A percentile compares a stretch with the other conserved stretches of the same genome.
Evolutionary conservation across 2,113 vertebrate genomes (phyloP).

Genomic region (Addax nasomaculatus): DNA sequence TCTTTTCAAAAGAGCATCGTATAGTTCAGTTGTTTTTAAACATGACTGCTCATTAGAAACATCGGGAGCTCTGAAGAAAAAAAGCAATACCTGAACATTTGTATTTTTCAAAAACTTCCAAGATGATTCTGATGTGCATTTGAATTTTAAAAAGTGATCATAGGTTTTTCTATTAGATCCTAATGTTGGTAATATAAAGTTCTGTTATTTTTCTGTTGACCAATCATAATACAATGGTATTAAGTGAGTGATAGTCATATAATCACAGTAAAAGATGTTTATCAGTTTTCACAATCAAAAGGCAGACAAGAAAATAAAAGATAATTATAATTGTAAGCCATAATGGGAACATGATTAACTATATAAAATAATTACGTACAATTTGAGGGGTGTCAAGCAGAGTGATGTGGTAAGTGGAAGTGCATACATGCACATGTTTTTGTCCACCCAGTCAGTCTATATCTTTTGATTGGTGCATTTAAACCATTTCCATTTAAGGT

Average conservation of each 20-base stretch:
- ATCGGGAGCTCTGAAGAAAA: not conserved
- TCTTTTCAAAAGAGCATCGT: not conserved
- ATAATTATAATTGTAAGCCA: not conserved
- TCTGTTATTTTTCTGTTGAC: not conserved
- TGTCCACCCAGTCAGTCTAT: not conserved
- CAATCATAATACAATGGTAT: not conserved
- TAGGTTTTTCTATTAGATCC: not conserved
- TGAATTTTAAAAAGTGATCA: not conserved
- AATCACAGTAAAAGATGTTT: not conserved
- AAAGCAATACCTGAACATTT: not conserved
- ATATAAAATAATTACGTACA: not conserved
- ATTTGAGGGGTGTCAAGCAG: not conserved
- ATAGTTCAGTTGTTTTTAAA: not conserved
- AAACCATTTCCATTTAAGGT: not conserved
- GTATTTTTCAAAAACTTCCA: not conserved
- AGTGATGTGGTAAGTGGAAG: not conserved
- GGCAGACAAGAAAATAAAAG: not conserved
- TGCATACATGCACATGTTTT: not conserved
- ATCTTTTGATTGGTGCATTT: not conserved
- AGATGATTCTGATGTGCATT: not conserved
- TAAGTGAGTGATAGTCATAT: not conserved
- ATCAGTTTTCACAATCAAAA: not conserved
- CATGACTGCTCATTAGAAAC: not conserved
- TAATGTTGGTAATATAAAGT: not conserved
- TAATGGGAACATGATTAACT: not conserved